Evolutionary conservation across 2,888 invertebrate species (phyloP).

Genomic region (Eueremaeus valkanovi): DNA sequence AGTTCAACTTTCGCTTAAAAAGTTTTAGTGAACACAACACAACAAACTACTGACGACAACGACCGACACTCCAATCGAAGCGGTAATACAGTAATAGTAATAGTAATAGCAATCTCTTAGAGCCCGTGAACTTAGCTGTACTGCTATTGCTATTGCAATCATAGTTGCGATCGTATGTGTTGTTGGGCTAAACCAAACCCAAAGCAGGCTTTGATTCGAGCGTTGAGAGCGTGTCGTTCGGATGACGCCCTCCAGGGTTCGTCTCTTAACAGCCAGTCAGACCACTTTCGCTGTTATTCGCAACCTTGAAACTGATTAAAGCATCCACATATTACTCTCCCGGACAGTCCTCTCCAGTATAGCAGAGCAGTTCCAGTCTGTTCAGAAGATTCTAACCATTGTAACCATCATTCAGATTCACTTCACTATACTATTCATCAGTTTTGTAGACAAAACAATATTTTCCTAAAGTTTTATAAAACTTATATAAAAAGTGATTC

Average conservation of each 20-base stretch:
- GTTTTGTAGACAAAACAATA: background rate
- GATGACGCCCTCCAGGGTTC: constrained; percentile 29
- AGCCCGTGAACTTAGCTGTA: constrained; percentile 11
- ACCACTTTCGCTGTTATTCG: constrained; percentile 47
- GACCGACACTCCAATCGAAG: constrained; percentile 29
- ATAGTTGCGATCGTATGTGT: background rate
- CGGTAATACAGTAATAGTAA: too few relatives aligned
- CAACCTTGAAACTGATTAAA: constrained; percentile 45
- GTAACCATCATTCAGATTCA: background rate
- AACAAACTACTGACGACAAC: too few relatives aligned
- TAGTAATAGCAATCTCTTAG: constrained; percentile 16
- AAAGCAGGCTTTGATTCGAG: constrained; percentile 23
- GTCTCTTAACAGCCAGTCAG: constrained; percentile 42
- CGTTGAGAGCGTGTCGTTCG: constrained; percentile 27
- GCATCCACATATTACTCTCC: background rate
- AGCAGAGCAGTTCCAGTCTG: background rate
- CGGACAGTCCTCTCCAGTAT: background rate
- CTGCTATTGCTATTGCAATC: background rate
- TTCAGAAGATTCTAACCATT: too few relatives aligned
- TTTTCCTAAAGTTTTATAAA: background rate
- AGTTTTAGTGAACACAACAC: background rate
- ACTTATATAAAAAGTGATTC: background rate
- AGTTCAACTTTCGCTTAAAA: constrained; percentile 33
- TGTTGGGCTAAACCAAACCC: constrained; percentile 12
- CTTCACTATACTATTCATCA: background rate